Conservation (phyloP, 2,888 invertebrate species). For the Myopa tessellatipennis region DNA sequence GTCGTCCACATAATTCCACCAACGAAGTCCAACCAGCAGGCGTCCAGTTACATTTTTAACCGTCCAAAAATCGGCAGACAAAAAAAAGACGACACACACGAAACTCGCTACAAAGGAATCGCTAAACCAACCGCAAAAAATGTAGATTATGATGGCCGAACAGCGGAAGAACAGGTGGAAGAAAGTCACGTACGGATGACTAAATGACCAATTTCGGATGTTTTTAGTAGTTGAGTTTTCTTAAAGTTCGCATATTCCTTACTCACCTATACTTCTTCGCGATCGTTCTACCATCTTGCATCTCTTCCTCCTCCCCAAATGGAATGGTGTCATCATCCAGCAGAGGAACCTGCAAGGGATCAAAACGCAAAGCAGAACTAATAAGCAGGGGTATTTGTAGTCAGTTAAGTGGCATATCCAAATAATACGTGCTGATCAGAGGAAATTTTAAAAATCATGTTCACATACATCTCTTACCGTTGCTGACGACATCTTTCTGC, state of each 20-base stretch:
- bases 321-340: conserved; percentile 88
- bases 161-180: conserved; percentile 92
- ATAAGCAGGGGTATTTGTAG: background rate
- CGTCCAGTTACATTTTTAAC: conserved; percentile 90
- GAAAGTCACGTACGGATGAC: conserved; percentile 92
- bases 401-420: background rate
- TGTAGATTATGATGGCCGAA: conserved; percentile 85
- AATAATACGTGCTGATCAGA: background rate
- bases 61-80: conserved; percentile 99
- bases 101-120: conserved; percentile 96
- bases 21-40: conserved; percentile 92
- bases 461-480: conserved; percentile 69
- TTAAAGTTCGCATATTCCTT: background rate
- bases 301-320: conserved; percentile 85
- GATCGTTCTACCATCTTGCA: conserved; percentile 52
- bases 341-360: conserved; percentile 77
- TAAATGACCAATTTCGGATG: conserved; percentile 68
- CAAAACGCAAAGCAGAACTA: background rate
- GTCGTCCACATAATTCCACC: conserved; percentile 99
- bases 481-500: conserved; percentile 68
- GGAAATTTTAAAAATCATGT: conserved; percentile 36
- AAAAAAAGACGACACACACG: conserved; percentile 86
- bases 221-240: background rate
- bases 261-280: conserved; percentile 67
- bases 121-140: conserved; percentile 91